These are phyloP conservation scores for Helogale parvula DNA, from an alignment of 2,113 vertebrate species.

Conservation along the genomic window DNA sequence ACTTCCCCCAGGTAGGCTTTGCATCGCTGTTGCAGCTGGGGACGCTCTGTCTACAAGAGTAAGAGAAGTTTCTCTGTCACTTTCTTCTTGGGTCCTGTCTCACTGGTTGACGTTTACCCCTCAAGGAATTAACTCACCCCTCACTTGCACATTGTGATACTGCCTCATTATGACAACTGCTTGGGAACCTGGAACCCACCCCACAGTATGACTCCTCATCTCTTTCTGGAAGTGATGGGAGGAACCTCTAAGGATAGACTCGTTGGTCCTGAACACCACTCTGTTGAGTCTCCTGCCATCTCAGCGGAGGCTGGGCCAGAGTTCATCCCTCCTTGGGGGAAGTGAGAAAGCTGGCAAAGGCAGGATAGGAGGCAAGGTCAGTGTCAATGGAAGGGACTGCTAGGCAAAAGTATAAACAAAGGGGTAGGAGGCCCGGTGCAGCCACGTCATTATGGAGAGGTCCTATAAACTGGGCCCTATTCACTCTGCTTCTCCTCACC, in stretches of 20 bases:
- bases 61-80: neutral
- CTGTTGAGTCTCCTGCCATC: neutral
- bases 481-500: neutral
- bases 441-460: neutral
- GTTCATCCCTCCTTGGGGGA: neutral
- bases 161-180: neutral
- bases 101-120: neutral
- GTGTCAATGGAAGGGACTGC: neutral
- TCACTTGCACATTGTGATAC: neutral
- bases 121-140: neutral
- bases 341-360: neutral
- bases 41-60: neutral
- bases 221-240: neutral
- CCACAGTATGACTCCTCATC: neutral
- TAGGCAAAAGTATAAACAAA: neutral
- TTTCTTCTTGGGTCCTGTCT: neutral
- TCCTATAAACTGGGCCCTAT: neutral
- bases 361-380: neutral
- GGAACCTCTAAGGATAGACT: neutral
- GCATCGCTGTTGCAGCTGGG: neutral
- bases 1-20: neutral
- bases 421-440: fast-evolving
- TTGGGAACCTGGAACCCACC: neutral
- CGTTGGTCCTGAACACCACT: neutral
- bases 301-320: neutral